Evolutionary conservation across 2,113 vertebrate species (phyloP), one percentile per base, ranked within the genome.

Genomic region (Manacus vitellinus): DNA sequence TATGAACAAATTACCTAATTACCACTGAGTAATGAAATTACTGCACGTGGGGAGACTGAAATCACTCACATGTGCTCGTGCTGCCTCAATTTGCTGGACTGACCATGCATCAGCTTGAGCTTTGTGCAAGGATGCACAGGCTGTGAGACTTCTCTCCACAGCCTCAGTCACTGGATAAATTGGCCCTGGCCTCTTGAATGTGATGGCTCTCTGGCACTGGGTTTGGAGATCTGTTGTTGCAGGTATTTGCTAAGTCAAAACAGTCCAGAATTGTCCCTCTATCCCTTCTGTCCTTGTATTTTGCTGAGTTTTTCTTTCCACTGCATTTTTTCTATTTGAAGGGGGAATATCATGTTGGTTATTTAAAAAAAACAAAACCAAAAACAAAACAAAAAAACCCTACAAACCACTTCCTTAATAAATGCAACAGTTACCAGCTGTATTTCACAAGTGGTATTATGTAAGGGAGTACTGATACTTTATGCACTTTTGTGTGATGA

Each of bases 1-100:
- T 83, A 23, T 66, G n/a, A 88, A 58, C 85, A 95, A 92, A 56
- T 68, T 78, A 74, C 52, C 35, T 61, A n/a, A 80, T 92, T 96
- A 63, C 24, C 22, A 65, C 35, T 51, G 62, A 88, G 49, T 62
- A 79, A 88, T 70, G 77, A 56, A 81, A 68, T 54, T 41, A 41
- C 39, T 41, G 39, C 39, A 41, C 39, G 59, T 54, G 44, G 39
- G 56, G 82, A 84, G 89, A 76, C 66, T 91, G 84, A 72, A 92
- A 31, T 51, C 62, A 20, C 41, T 85, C 11, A 2, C 44, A 1
- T 23, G 27, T 61, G 27, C 59, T 63, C 39, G 39, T 1, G 6
- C 61, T 68, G 44, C 51, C 54, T 80, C 47, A 43, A 1, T 25
- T 62, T 1, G 2, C 65, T 68, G 88, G 59, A 56, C 44, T 67